phyloP scores from a whole-genome alignment of 2,113 vertebrate species.

The Eretmochelys imbricata region DNA sequence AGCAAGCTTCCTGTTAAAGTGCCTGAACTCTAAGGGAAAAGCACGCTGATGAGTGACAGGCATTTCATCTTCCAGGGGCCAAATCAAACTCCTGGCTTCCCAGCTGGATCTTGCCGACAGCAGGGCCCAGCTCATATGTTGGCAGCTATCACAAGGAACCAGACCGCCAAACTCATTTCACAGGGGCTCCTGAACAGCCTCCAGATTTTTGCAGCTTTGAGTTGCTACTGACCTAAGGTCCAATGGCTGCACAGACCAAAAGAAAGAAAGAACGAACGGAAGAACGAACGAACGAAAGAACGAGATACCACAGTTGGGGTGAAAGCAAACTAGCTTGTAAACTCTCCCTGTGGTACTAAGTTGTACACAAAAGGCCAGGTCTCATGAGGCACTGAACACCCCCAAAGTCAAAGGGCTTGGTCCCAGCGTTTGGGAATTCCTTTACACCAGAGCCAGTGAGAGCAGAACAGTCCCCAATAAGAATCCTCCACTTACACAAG shows the following conservation, averaged over 20 bases:
- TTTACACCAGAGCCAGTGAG: background rate
- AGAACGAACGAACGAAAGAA: no score
- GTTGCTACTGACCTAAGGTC: background rate
- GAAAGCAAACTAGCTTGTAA: background rate
- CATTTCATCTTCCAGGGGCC: background rate
- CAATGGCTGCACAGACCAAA: background rate
- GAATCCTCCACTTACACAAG: background rate
- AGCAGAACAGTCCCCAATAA: background rate
- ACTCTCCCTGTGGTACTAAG: background rate
- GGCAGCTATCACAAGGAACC: background rate
- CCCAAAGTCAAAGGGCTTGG: background rate
- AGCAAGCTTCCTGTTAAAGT: background rate
- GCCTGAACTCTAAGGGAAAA: background rate
- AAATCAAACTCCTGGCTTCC: background rate
- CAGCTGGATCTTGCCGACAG: background rate
- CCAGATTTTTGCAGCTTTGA: background rate
- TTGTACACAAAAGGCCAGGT: background rate
- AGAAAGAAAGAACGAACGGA: no score
- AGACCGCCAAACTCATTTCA: background rate
- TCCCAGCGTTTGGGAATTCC: background rate
- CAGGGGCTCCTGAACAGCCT: background rate
- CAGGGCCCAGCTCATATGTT: rapidly evolving
- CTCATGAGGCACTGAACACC: background rate
- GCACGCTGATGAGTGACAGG: background rate
- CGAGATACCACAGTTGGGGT: background rate